Evolutionary conservation across 2,888 invertebrate genomes (phyloP), one percentile per base, ranked within the genome.

Genomic region (Drosophila anceps): DNA sequence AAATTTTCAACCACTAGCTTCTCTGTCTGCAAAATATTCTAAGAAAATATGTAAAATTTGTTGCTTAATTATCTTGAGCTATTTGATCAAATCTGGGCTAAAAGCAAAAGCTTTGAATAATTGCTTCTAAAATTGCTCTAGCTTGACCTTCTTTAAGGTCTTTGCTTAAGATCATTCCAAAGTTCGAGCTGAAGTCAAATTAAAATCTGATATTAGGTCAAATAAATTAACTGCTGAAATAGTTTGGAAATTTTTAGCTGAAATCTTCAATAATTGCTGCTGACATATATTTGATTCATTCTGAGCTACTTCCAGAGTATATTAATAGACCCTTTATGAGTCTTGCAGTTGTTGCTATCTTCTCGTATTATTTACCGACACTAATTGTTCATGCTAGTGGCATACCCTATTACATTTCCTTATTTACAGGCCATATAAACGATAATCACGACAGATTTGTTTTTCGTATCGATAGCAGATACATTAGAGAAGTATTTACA

Each of bases 401-500:
- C n/a, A 8, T 60, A 13, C 12, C 43, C 27, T 39, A 35, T 44
- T 51, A 8, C n/a, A 33, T 39, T 59, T 39, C 18, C 31, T 50
- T 24, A 29, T 48, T 35, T 50, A 50, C 50, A 50, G 31, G 20
- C 37, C n/a, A 37, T 24, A 41, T 75, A 76, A 80, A 67, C 44
- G 70, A 27, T 61, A 75, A 80, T 80, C 54, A 61, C 80, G 51
- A 51, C 61, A 61, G 70, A 75, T 68, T 65, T 77, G 66, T 70
- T 29, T 61, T 63, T 50, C 18, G 54, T 70, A 61, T 77, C 67
- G 41, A 37, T 80, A 75, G 35, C 77, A 59, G 53, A 62, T 39
- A 35, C 29, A 35, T 53, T 44, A 48, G 60, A 64, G 43, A 58
- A 41, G 50, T 73, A 50, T 61, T 70, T 64, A 70, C 61, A 29